Evolutionary conservation across 1,140 invertebrate species (phyloP).

Genomic region (Medauroidea extradentata): DNA sequence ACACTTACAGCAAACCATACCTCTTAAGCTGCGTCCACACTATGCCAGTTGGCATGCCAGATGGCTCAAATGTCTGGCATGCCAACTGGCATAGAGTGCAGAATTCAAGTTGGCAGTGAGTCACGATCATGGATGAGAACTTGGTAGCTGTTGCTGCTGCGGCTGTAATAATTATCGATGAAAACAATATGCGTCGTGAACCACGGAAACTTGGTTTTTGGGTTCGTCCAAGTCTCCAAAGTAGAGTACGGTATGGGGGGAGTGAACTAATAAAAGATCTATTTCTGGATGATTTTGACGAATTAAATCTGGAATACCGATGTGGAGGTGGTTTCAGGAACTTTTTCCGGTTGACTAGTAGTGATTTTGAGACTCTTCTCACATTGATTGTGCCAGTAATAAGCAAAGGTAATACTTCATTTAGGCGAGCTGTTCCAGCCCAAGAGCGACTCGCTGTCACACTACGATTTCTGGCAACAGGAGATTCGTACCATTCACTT

Average conservation of each 20-base stretch:
- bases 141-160: too few relatives aligned
- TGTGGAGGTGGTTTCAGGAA: background rate
- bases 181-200: too few relatives aligned
- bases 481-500: slow-evolving; percentile 28
- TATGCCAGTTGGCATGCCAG: too few relatives aligned
- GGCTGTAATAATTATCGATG: too few relatives aligned
- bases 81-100: too few relatives aligned
- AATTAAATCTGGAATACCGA: background rate
- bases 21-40: too few relatives aligned
- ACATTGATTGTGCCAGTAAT: slow-evolving; percentile 25
- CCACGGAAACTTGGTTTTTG: too few relatives aligned
- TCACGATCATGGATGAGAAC: too few relatives aligned
- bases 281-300: background rate
- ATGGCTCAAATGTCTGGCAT: too few relatives aligned
- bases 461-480: slow-evolving; percentile 32
- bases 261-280: background rate
- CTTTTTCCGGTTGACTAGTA: slow-evolving; percentile 11
- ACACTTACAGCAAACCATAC: too few relatives aligned
- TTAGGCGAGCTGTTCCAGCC: slow-evolving; percentile 27
- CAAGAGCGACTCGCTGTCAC: slow-evolving; percentile 30
- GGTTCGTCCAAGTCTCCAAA: background rate
- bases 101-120: too few relatives aligned
- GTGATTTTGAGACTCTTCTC: slow-evolving; percentile 10
- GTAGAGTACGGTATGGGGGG: background rate
- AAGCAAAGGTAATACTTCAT: slow-evolving; percentile 27